Evolutionary conservation across 2,797 vertebrate genomes (phyloP), one percentile per base, ranked within the genome.

Genomic region (Anguilla anguilla): DNA sequence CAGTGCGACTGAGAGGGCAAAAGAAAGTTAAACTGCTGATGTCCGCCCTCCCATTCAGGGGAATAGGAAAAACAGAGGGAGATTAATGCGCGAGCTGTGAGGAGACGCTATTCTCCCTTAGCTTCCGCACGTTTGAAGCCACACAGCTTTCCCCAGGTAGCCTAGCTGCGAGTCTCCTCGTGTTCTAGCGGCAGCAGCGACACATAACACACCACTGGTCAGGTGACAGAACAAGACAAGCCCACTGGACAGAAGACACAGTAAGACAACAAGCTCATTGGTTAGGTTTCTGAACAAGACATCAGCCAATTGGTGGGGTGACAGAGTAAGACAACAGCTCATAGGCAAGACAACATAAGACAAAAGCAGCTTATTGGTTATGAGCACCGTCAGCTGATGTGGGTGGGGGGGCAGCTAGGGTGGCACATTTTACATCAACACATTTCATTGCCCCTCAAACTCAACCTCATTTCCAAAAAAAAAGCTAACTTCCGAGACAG

Each of bases 111-210:
- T 57, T 57, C 55, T 57, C 55, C 2, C 55, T 57, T 57, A 57
- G 61, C 61, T 6, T n/a, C 3, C 10, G 31, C 3, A 28, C 5
- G 28, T 74, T 74, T 74, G 13, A 39, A 35, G 19, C 31, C 6
- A 35, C 9, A 25, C 19, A 28, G 79, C 6, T 55, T 22, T 84
- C 88, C 86, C 90, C 90, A 91, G 91, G 92, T 91, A 93, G 93
- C 91, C 92, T 91, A 92, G 89, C 92, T 89, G 92, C 93, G 89
- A 91, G 92, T 67, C 88, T 85, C n/a, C 28, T 86, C 7, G 22
- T 81, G 59, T 39, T 39, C 74, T n/a, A 55, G 86, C 0, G 5
- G 3, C 64, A 13, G 53, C 25, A 39, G 28, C 19, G 57, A 57
- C 72, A 57, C 31, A 67, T 35, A 49, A 67, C 17, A 86, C 53